Evolutionary conservation across 2,888 invertebrate genomes (phyloP).

Genomic region (Disparrhopalites patrizii): DNA sequence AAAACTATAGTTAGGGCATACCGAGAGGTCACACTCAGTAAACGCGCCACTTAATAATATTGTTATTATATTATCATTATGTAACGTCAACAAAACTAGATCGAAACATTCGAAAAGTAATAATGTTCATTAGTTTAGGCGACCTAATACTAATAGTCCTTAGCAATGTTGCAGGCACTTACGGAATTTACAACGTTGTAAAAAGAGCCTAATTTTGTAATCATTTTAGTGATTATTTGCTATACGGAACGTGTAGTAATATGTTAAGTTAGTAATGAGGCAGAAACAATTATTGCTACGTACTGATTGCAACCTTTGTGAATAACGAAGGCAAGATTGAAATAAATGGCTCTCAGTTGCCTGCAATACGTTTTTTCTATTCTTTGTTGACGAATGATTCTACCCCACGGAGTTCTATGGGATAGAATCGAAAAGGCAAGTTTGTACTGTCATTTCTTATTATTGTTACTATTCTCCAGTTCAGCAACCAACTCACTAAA

Average conservation of each 20-base stretch:
- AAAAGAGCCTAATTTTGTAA: neutral
- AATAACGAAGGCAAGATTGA: constrained; percentile 3
- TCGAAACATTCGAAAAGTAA: neutral
- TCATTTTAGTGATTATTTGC: neutral
- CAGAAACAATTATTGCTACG: constrained; percentile 16
- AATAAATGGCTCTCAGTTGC: constrained; percentile 12
- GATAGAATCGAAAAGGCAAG: neutral
- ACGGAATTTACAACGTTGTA: neutral
- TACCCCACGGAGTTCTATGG: neutral
- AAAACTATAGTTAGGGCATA: neutral
- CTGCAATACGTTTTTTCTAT: neutral
- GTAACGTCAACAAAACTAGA: neutral
- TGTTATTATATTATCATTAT: neutral
- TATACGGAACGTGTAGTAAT: neutral
- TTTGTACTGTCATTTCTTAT: constrained; percentile 20
- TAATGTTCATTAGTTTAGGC: neutral
- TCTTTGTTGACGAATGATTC: neutral
- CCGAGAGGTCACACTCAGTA: constrained; percentile 1
- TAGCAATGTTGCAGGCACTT: constrained; percentile 14
- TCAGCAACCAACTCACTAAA: constrained; percentile 29
- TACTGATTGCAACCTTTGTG: neutral
- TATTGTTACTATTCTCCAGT: constrained; percentile 17
- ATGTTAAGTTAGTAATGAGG: constrained; percentile 2
- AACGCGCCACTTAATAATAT: no score
- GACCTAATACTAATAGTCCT: neutral